Conservation (phyloP, 2,888 invertebrate genomes). For the Ochropleura plecta region DNA sequence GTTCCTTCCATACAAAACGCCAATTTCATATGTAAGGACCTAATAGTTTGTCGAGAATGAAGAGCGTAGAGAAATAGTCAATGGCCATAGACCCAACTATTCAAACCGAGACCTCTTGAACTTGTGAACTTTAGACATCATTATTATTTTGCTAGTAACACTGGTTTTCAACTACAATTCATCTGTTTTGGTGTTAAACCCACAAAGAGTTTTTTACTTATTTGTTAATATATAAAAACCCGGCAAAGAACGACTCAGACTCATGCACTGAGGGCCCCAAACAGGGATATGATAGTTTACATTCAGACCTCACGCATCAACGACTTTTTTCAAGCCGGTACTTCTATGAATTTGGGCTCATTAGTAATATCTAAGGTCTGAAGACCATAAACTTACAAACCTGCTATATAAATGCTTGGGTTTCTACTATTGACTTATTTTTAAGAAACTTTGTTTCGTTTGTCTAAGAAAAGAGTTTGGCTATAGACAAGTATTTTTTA, state of each 20-base stretch:
- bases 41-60: slow-evolving; percentile 27
- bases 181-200: neutral
- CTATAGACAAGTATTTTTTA: neutral
- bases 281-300: slow-evolving; percentile 75
- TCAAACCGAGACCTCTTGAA: slow-evolving; percentile 58
- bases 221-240: too few relatives aligned
- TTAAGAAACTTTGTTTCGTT: neutral
- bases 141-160: neutral
- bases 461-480: neutral
- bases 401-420: slow-evolving; percentile 1
- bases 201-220: neutral
- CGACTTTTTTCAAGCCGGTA: slow-evolving; percentile 52
- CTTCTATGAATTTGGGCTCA: neutral
- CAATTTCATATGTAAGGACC: too few relatives aligned
- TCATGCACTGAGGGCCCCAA: too few relatives aligned
- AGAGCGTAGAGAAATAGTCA: slow-evolving; percentile 33
- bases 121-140: slow-evolving; percentile 49
- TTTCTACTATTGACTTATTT: neutral
- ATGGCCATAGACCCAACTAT: slow-evolving; percentile 53
- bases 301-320: slow-evolving; percentile 69
- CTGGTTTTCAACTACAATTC: neutral
- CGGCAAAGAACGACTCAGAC: too few relatives aligned
- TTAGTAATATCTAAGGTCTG: slow-evolving; percentile 11
- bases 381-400: neutral
- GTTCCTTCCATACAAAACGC: too few relatives aligned